These are phyloP conservation scores for Aspidoscelis tigris DNA, from an alignment of 2,113 vertebrate species.

Conservation along the genomic window DNA sequence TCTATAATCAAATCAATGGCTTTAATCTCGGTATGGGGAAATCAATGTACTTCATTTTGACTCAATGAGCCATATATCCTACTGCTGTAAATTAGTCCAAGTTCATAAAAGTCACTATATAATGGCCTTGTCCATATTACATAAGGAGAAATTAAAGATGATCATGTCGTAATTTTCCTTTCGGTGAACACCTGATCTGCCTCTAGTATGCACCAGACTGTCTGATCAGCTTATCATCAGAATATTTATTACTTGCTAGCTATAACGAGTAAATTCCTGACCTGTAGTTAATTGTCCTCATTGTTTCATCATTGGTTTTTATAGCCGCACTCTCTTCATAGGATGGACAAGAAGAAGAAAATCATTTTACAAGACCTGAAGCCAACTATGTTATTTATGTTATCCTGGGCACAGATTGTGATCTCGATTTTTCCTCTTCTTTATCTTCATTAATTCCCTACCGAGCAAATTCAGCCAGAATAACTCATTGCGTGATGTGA, in stretches of 20 bases:
- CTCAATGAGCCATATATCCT: background rate
- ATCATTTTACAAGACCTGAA: background rate
- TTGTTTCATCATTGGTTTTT: conserved; percentile 14
- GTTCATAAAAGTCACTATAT: background rate
- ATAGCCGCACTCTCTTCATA: background rate
- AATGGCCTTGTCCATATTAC: background rate
- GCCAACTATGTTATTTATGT: conserved; percentile 6
- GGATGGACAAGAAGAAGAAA: conserved; percentile 10
- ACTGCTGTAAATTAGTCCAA: background rate
- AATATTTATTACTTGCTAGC: conserved; percentile 19
- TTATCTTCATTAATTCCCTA: conserved; percentile 25
- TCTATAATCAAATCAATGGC: conserved; percentile 20
- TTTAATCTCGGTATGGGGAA: conserved; percentile 10
- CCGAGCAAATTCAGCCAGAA: conserved; percentile 10
- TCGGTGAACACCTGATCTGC: background rate
- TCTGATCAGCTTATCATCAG: background rate
- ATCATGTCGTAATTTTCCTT: conserved; percentile 3
- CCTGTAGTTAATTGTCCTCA: background rate
- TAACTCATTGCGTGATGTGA: conserved; percentile 4
- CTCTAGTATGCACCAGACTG: background rate
- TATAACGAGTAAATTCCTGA: conserved; percentile 6
- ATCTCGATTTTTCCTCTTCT: conserved; percentile 10
- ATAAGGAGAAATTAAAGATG: background rate
- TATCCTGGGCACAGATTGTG: background rate
- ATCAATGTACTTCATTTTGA: conserved; percentile 6